Percentiles rank a stretch among this genome's conserved stretches.
Conservation (phyloP, 2,888 invertebrate species). For the Campopleginae sp. region DNA sequence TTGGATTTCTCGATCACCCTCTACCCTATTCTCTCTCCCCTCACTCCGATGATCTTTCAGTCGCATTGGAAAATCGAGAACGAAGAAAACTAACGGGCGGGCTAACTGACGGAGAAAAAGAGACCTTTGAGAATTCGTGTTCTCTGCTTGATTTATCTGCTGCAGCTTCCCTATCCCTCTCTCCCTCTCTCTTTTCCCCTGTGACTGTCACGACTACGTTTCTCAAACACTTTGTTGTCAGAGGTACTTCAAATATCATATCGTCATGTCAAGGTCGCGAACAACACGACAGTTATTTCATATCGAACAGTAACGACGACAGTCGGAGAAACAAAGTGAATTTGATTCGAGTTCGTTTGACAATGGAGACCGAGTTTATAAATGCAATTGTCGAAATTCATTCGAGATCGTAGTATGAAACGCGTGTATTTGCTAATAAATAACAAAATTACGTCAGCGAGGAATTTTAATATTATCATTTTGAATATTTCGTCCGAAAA, state of each 20-base stretch:
- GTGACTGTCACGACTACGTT: neutral
- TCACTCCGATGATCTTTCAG: neutral
- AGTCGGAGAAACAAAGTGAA: neutral
- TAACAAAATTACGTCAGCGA: neutral
- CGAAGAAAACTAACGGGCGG: slow-evolving; percentile 56
- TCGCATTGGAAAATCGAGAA: slow-evolving; percentile 36
- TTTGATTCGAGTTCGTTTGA: neutral
- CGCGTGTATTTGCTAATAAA: neutral
- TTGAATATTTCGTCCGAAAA: neutral
- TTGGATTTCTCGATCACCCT: slow-evolving; percentile 4
- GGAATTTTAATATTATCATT: neutral
- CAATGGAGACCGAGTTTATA: neutral
- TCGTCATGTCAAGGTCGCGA: neutral
- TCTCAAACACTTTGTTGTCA: slow-evolving; percentile 26
- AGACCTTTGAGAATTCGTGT: slow-evolving; percentile 64
- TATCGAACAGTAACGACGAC: neutral
- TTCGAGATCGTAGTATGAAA: neutral
- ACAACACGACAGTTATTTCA: neutral
- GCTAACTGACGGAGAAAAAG: slow-evolving; percentile 59
- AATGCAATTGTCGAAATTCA: neutral
- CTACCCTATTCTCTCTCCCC: neutral
- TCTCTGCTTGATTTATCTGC: slow-evolving; percentile 63
- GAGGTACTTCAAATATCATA: slow-evolving; percentile 1
- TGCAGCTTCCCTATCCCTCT: slow-evolving; percentile 45
- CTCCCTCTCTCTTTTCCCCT: slow-evolving; percentile 5